phyloP scores from a whole-genome alignment of 2,888 invertebrate genomes.

The Hanleya hanleyi region DNA sequence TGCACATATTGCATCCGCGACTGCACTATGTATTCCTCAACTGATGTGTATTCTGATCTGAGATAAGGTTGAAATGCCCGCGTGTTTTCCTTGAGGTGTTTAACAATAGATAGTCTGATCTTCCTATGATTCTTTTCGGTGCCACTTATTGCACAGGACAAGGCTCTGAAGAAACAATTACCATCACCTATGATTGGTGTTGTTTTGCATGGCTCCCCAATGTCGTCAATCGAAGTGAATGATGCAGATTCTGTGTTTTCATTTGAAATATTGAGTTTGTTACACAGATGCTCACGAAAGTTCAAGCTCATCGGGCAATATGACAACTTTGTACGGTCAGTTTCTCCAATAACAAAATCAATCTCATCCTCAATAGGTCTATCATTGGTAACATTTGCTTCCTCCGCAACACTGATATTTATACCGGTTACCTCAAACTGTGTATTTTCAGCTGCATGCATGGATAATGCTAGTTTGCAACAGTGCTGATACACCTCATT shows the following conservation, averaged over 20 bases:
- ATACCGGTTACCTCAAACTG: not conserved
- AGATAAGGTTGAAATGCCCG: not conserved
- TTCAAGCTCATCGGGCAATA: not conserved
- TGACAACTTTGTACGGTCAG: not conserved
- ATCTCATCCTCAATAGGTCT: not conserved
- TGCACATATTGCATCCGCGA: not conserved
- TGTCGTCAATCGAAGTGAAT: not conserved
- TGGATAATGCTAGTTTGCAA: not conserved
- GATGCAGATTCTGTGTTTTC: not conserved
- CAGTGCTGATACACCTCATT: not conserved
- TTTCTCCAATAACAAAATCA: not conserved
- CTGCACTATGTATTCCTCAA: conserved; percentile 1
- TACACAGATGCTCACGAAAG: not conserved
- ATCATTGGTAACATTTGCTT: not conserved
- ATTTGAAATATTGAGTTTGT: not conserved
- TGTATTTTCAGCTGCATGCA: not conserved
- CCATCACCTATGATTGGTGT: not conserved
- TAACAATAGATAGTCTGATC: not conserved
- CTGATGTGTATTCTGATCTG: not conserved
- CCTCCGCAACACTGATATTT: not conserved
- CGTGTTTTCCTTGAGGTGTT: conserved; percentile 5
- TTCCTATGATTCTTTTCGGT: not conserved
- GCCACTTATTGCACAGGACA: not conserved
- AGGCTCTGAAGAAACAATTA: conserved; percentile 20
- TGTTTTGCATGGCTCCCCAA: not conserved